phyloP scores from a whole-genome alignment of 1,140 invertebrate species.

The Neodiprion lecontei region DNA sequence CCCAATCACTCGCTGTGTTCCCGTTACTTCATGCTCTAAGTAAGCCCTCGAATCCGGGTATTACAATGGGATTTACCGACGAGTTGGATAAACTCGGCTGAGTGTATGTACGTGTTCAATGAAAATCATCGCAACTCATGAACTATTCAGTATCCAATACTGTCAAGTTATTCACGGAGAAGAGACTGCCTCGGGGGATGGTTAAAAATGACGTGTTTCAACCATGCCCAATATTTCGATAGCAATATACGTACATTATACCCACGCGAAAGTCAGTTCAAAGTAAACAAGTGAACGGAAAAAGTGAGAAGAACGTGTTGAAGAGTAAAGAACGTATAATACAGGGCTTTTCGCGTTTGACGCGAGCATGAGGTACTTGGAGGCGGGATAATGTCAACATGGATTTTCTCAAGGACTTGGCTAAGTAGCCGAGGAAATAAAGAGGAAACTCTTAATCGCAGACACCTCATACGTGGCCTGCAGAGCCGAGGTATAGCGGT shows the following conservation, averaged over 20 bases:
- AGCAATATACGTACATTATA: neutral
- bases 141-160: too few species aligned
- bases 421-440: neutral
- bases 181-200: too few species aligned
- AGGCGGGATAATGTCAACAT: neutral
- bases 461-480: neutral
- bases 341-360: neutral
- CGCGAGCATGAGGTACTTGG: too few species aligned
- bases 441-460: neutral
- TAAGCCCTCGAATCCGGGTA: neutral
- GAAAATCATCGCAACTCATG: too few species aligned
- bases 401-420: neutral
- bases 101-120: too few species aligned
- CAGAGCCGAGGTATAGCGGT: neutral
- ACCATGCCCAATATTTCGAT: too few species aligned
- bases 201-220: too few species aligned
- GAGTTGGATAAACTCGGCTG: neutral
- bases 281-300: neutral
- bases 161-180: too few species aligned
- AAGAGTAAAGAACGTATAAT: neutral
- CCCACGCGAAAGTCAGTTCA: neutral
- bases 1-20: neutral
- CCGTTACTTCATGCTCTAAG: neutral
- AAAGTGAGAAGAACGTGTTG: neutral
- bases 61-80: neutral